phyloP scores from a whole-genome alignment of 2,888 invertebrate species.

The Dicranocentrus wangi region DNA sequence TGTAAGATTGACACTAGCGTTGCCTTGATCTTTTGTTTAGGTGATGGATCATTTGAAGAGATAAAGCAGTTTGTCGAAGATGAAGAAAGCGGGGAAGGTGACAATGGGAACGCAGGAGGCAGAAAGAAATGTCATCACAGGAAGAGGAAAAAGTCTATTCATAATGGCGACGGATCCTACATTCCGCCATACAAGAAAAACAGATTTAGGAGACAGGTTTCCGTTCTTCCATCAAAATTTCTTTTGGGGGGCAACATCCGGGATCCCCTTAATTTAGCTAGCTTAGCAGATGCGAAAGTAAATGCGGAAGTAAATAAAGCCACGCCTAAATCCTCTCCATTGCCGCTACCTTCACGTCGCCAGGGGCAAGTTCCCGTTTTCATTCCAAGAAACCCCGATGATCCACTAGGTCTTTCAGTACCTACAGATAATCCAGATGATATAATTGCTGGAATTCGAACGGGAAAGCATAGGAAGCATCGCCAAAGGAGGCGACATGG shows the following conservation, averaged over 20 bases:
- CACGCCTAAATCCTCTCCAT: slow-evolving; percentile 93
- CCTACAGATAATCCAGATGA: slow-evolving; percentile 58
- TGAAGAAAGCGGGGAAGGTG: slow-evolving; percentile 44
- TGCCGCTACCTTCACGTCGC: slow-evolving; percentile 81
- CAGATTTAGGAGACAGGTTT: slow-evolving; percentile 75
- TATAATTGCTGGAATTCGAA: slow-evolving; percentile 59
- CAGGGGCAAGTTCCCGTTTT: slow-evolving; percentile 90
- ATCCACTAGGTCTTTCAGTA: slow-evolving; percentile 86
- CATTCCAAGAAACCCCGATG: slow-evolving; percentile 92
- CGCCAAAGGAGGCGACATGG: slow-evolving; percentile 68
- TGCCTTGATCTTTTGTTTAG: too few species aligned
- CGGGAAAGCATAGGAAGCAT: slow-evolving; percentile 61
- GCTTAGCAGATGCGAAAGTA: slow-evolving; percentile 79
- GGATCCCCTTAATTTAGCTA: slow-evolving; percentile 94
- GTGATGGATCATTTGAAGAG: slow-evolving; percentile 48
- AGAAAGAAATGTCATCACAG: slow-evolving; percentile 55
- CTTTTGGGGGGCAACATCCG: slow-evolving; percentile 94
- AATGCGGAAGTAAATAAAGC: slow-evolving; percentile 86
- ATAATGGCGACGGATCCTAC: slow-evolving; percentile 82
- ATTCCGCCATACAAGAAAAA: slow-evolving; percentile 84
- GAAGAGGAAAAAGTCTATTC: slow-evolving; percentile 81
- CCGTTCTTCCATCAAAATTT: slow-evolving; percentile 92
- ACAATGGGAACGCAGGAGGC: slow-evolving; percentile 17
- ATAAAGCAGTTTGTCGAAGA: slow-evolving; percentile 44
- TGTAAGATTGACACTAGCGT: too few species aligned